Conservation (phyloP, 2,888 invertebrate genomes). For the Plagodis dolabraria region DNA sequence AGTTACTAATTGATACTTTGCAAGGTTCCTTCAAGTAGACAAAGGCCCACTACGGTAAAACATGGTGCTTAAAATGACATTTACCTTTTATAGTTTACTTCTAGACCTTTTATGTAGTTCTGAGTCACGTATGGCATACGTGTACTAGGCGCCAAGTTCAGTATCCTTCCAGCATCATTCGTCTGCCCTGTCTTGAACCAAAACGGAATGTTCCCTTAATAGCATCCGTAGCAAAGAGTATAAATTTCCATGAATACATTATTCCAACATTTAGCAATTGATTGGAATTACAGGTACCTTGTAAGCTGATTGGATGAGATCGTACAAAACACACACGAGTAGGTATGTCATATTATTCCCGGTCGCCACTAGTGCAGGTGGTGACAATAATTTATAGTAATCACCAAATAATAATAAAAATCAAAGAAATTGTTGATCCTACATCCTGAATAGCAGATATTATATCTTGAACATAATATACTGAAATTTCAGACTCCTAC, state of each 20-base stretch:
- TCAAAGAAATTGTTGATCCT: no score
- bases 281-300: slow-evolving; percentile 1
- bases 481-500: no score
- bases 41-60: slow-evolving; percentile 46
- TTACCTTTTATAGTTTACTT: slow-evolving; percentile 42
- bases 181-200: not conserved
- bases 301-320: slow-evolving; percentile 16
- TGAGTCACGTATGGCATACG: no score
- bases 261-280: slow-evolving; percentile 5
- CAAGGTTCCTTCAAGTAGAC: slow-evolving; percentile 76
- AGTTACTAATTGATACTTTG: slow-evolving; percentile 75
- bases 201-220: slow-evolving; percentile 46
- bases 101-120: no score
- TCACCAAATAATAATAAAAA: no score
- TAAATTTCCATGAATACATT: slow-evolving; percentile 7
- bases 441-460: no score
- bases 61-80: slow-evolving; percentile 64
- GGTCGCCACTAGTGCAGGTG: no score
- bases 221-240: not conserved
- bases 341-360: no score
- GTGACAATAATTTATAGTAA: no score
- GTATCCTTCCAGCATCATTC: no score
- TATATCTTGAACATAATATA: no score
- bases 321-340: not conserved
- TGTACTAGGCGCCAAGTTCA: no score